phyloP scores from a whole-genome alignment of 92 coral and sea anemone genomes.

The Siderastrea radians region DNA sequence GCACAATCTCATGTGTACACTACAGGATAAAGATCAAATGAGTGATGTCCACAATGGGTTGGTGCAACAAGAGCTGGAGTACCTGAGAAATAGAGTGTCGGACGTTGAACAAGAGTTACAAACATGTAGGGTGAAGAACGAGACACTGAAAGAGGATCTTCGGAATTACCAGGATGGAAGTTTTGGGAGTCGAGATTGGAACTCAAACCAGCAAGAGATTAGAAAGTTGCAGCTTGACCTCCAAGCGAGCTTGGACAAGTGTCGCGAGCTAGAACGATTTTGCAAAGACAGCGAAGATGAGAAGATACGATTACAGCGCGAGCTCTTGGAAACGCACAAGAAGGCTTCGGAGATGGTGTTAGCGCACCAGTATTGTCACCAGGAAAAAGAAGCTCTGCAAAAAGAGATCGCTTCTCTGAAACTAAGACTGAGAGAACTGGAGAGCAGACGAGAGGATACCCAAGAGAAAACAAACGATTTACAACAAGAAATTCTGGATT shows the following conservation, averaged over 20 bases:
- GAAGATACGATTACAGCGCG: conserved; percentile 69
- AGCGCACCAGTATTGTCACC: conserved; percentile 59
- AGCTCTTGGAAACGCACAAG: conserved; percentile 63
- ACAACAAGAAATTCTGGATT: conserved; percentile 55
- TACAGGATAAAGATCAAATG: conserved; percentile 67
- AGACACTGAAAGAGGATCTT: conserved; percentile 46
- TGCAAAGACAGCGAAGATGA: conserved; percentile 74
- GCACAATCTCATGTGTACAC: conserved; percentile 77
- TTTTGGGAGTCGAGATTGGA: background rate
- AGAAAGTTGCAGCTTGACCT: conserved; percentile 68
- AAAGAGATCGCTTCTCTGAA: conserved; percentile 69
- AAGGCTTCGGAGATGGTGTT: conserved; percentile 66
- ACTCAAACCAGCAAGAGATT: conserved; percentile 29
- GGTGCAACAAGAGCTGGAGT: conserved; percentile 68
- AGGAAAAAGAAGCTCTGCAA: conserved; percentile 70
- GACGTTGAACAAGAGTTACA: conserved; percentile 69
- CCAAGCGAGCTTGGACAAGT: conserved; percentile 62
- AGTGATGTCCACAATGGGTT: conserved; percentile 68
- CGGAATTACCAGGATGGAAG: conserved; percentile 27
- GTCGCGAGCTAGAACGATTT: conserved; percentile 56
- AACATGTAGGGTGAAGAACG: conserved; percentile 57
- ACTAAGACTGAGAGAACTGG: conserved; percentile 49
- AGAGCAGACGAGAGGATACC: conserved; percentile 38
- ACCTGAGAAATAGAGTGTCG: conserved; percentile 56
- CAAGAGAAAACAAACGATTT: conserved; percentile 47